Evolutionary conservation across 1,140 invertebrate species (phyloP).

Genomic region (Atta colombica): DNA sequence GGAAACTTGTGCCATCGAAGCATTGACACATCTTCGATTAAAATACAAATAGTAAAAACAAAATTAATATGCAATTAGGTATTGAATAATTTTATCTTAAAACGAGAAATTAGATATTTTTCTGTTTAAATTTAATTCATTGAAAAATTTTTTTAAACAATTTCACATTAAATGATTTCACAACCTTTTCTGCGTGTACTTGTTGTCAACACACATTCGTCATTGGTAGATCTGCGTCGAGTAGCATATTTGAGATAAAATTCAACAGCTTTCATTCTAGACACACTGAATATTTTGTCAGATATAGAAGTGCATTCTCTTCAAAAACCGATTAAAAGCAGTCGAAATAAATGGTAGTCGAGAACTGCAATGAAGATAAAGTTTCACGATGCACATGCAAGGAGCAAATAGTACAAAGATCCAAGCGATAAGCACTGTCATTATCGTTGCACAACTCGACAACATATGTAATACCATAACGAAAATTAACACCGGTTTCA

Average conservation of each 20-base stretch:
- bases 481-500: background rate
- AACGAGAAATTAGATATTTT: background rate
- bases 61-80: background rate
- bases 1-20: background rate
- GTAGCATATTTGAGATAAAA: background rate
- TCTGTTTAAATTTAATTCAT: background rate
- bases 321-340: constrained; percentile 7
- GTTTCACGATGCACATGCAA: background rate
- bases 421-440: background rate
- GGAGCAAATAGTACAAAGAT: background rate
- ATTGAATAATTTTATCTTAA: background rate
- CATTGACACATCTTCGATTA: background rate
- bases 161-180: background rate
- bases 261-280: constrained; percentile 5
- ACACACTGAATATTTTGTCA: background rate
- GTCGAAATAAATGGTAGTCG: background rate
- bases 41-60: background rate
- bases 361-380: background rate
- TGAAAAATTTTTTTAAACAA: background rate
- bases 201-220: background rate
- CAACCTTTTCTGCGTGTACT: background rate
- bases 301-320: background rate
- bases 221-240: background rate
- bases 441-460: constrained; percentile 39
- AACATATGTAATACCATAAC: constrained; percentile 16